Base-by-base conservation (phyloP, 2,888 invertebrate genomes). In the Chymomyza amoena region DNA sequence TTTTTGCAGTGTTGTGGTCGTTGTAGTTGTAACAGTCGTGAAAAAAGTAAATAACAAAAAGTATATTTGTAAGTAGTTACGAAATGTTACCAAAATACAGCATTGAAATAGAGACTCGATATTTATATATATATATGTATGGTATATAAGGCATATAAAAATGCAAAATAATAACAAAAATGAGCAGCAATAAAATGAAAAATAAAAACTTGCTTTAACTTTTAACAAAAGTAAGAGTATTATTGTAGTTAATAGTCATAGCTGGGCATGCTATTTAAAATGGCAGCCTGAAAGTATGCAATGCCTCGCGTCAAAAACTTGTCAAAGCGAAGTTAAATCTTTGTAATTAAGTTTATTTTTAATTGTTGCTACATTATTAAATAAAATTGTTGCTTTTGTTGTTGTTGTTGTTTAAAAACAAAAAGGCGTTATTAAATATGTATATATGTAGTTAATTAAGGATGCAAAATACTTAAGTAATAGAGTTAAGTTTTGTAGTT, bases 21-120 rank as follows among this genome's bases (percentile, higher is more conserved):
- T 76, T 71, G 66, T 80, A 56, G 73, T 75, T 78, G 82, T 81
- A 76, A 78, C 71, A 76, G 75, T 87, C 78, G 89, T 88, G 88
- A 84, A 74, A 84, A 70, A 57, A 70, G 75, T 79, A 88, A 87
- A 72, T 70, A 84, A 84, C 87, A 72, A 78, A 73, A 72, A 87
- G 69, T 72, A 66, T 79, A 87, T 81, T 45, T 78, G 77, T 78
- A 88, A 88, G 71, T 80, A 78, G 66, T 73, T 83, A 81, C 84
- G 69, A 76, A 81, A 72, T 71, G 45, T 62, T 45, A 68, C 39
- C 13, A 54, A 16, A 80, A 72, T 66, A 86, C 76, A 78, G 87
- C 83, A 79, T 87, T 66, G 68, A 72, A 73, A 71, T 72, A 77
- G 39, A 45, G 77, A 77, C 77, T 80, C 80, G 73, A 70, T 70